Base-by-base conservation (phyloP, 2,888 invertebrate species). In the Tetropium fuscum region DNA sequence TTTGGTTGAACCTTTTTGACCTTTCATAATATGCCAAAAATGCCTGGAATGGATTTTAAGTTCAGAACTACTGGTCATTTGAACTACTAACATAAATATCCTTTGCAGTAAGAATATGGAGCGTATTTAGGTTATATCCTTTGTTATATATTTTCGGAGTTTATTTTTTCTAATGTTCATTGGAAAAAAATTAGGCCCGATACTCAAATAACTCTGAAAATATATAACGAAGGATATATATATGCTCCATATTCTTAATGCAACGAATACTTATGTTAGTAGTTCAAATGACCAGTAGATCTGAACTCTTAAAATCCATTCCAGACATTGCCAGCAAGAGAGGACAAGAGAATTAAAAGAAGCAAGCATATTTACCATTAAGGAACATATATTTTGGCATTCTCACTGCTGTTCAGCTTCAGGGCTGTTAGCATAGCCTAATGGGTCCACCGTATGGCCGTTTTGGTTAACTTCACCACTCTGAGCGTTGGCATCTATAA, bases 401-500 rank as follows among this genome's bases (percentile, higher is more conserved):
- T 62, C 60, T 62, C 68, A 68, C 61, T 63, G 58, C 47, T 60
- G 58, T 44, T 74, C 74, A 11, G 68, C 64, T n/a, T 72, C 75
- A 13, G 77, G 71, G 65, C 77, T 77, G 53, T 71, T 73, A 40
- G 69, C 64, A 48, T 74, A 76, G 19, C 72, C 66, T 60, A 78
- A 59, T 16, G 72, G 66, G 38, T 78, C 79, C 7, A 71, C 73
- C 19, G 71, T 68, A 61, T 79, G 79, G 8, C 80, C 80, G 66
- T 80, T 81, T 58, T 80, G 79, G 68, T 70, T 76, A 40, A 76
- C 74, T 55, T 79, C 79, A 45, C 57, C 68, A 11, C 64, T 51
- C 81, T 81, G 30, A 51, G 80, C 70, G 30, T 83, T 82, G 2
- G 84, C 83, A 53, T 82, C 82, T 56, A 83, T 83, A n/a, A 82